Evolutionary conservation across 2,888 invertebrate species (phyloP).

Genomic region (Melangyna quadrimaculata): DNA sequence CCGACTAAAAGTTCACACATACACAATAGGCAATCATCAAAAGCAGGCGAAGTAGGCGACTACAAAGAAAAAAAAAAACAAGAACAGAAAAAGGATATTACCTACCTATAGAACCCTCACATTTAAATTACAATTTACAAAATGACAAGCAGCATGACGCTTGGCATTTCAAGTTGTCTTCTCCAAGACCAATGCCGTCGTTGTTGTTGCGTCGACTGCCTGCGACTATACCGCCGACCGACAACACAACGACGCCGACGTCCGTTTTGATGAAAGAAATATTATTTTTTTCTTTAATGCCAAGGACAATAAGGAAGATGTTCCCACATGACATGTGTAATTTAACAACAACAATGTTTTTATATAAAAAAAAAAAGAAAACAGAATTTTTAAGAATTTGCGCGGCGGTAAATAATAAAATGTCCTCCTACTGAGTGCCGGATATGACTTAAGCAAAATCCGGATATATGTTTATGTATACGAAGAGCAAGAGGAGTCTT

Average conservation of each 20-base stretch:
- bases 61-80: neutral
- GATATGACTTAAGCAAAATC: constrained; percentile 56
- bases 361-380: neutral
- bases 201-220: too few relatives aligned
- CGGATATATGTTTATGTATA: too few relatives aligned
- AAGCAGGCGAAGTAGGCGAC: constrained; percentile 21
- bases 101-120: neutral
- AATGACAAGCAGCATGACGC: constrained; percentile 59
- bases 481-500: constrained; percentile 19
- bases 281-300: constrained; percentile 4
- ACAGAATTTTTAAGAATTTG: neutral
- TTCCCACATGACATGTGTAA: constrained; percentile 37
- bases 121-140: constrained; percentile 61
- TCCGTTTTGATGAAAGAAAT: constrained; percentile 12
- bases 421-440: constrained; percentile 34
- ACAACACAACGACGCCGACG: neutral
- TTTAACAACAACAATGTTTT: neutral
- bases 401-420: constrained; percentile 31
- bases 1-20: constrained; percentile 31
- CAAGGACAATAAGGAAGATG: constrained; percentile 60
- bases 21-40: constrained; percentile 57
- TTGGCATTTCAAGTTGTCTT: constrained; percentile 48
- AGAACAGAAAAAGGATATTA: constrained; percentile 7
- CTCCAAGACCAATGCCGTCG: constrained; percentile 39
- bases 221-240: neutral